Conservation (phyloP, 2,113 vertebrate genomes). For the cattle (Bos taurus) region DNA sequence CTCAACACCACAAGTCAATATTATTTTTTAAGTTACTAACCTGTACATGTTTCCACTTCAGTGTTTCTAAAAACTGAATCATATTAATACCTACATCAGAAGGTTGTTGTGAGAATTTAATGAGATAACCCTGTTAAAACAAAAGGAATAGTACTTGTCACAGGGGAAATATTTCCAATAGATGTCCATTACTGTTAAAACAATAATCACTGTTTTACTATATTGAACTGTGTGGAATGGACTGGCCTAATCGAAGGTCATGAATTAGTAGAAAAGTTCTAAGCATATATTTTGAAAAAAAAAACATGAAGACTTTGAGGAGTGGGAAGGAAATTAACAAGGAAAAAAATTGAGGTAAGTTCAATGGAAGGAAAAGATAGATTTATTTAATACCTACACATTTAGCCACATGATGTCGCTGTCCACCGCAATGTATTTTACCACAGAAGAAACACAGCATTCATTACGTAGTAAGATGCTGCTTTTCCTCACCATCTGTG, state of each 20-base stretch:
- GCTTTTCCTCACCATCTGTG: not conserved
- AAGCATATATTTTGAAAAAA: not conserved
- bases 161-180: not conserved
- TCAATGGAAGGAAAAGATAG: not conserved
- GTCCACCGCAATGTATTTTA: constrained; percentile 43
- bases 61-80: not conserved
- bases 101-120: not conserved
- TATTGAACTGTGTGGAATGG: not conserved
- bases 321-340: not conserved
- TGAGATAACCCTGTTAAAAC: not conserved
- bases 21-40: not conserved
- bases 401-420: constrained; percentile 71
- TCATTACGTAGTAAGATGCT: not conserved
- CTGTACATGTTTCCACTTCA: not conserved
- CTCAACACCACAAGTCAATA: not conserved
- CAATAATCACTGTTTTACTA: not conserved
- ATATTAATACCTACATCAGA: not conserved
- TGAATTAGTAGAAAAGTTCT: not conserved
- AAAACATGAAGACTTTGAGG: not conserved
- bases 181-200: not conserved
- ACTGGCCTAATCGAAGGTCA: not conserved
- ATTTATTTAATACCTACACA: constrained; percentile 30
- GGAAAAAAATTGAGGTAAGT: not conserved
- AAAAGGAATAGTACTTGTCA: not conserved
- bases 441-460: not conserved